Evolutionary conservation across 2,797 vertebrate genomes (phyloP).

Genomic region (Sebastes elongatus): DNA sequence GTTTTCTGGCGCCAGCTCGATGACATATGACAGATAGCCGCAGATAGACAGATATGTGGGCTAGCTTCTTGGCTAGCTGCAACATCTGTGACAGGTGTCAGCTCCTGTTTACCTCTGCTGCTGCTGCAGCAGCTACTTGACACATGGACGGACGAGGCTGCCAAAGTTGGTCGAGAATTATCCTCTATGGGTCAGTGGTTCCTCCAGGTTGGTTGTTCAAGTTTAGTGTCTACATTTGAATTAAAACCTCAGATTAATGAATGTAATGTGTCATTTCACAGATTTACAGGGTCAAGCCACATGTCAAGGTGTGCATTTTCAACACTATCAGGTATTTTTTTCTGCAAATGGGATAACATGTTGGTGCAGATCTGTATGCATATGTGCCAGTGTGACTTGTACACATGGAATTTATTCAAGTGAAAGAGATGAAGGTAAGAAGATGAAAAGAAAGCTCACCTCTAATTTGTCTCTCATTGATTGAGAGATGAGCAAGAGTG

Average conservation of each 20-base stretch:
- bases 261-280: background rate
- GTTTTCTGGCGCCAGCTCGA: constrained; percentile 48
- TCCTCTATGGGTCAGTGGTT: constrained; percentile 32
- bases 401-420: constrained; percentile 13
- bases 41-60: constrained; percentile 56
- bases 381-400: background rate
- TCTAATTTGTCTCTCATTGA: constrained; percentile 49
- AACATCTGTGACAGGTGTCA: constrained; percentile 77
- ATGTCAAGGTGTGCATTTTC: background rate
- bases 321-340: background rate
- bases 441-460: constrained; percentile 18
- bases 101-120: constrained; percentile 64
- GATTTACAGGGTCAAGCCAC: background rate
- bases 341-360: background rate
- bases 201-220: constrained; percentile 14
- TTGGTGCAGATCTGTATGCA: background rate
- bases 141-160: constrained; percentile 41
- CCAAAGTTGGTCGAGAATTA: constrained; percentile 45
- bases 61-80: constrained; percentile 58
- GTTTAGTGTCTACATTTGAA: constrained; percentile 13
- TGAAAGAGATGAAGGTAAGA: constrained; percentile 16
- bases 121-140: constrained; percentile 11
- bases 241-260: background rate
- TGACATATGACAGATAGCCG: constrained; percentile 67
- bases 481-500: constrained; percentile 27